phyloP scores from a whole-genome alignment of 2,888 invertebrate genomes.

The Catonia carolina region DNA sequence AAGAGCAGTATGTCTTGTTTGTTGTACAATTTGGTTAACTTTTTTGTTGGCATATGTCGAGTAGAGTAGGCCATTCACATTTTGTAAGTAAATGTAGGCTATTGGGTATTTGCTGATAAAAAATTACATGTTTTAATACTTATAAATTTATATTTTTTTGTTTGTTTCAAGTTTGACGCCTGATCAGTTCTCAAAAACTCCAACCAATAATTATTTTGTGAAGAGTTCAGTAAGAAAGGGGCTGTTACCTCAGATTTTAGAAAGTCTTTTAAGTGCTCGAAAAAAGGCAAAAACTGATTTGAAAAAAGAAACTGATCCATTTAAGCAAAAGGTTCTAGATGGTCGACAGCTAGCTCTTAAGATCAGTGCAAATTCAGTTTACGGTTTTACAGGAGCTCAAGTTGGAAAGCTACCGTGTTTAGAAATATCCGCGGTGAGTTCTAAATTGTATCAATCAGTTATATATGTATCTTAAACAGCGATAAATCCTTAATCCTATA shows the following conservation, averaged over 20 bases:
- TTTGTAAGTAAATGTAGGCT: too few species aligned
- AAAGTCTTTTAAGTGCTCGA: conserved; percentile 80
- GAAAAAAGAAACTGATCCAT: conserved; percentile 92
- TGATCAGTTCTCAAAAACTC: conserved; percentile 81
- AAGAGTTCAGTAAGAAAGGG: conserved; percentile 82
- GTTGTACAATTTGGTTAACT: too few species aligned
- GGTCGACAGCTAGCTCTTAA: conserved; percentile 96
- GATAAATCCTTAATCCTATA: too few species aligned
- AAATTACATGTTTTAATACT: neutral
- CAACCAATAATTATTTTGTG: conserved; percentile 85
- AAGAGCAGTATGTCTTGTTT: too few species aligned
- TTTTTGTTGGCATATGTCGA: too few species aligned
- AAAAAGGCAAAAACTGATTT: conserved; percentile 92
- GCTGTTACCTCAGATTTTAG: conserved; percentile 90
- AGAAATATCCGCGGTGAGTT: conserved; percentile 77
- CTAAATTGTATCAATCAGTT: too few species aligned
- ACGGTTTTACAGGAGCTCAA: conserved; percentile 99
- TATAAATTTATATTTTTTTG: neutral
- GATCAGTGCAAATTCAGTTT: conserved; percentile 98
- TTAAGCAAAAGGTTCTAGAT: conserved; percentile 87
- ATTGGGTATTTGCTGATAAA: too few species aligned
- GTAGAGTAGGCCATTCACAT: too few species aligned
- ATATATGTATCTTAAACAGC: too few species aligned
- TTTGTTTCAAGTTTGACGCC: conserved; percentile 45
- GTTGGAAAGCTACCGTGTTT: conserved; percentile 92